phyloP scores from a whole-genome alignment of 1,140 invertebrate species.

The Sinella curviseta region DNA sequence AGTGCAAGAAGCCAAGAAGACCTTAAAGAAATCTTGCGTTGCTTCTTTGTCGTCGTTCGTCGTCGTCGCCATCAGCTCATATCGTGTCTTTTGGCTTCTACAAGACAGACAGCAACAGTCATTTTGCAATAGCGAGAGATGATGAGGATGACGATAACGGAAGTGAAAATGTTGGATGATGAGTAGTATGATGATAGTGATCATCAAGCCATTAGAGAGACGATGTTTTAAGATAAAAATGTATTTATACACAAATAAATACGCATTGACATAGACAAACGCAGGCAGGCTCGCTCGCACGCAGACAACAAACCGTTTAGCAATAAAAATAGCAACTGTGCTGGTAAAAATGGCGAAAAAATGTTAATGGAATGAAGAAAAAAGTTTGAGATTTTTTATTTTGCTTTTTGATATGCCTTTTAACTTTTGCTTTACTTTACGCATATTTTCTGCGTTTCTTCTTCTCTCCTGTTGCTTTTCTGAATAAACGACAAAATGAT shows the following conservation, averaged over 20 bases:
- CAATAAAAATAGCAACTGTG: not conserved
- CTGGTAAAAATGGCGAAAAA: not conserved
- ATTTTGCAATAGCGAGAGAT: not conserved
- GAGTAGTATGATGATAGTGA: not conserved
- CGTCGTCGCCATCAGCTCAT: not conserved
- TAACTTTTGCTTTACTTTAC: not conserved
- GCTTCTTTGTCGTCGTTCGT: not conserved
- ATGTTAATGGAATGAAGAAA: slow-evolving; percentile 11
- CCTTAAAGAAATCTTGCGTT: not conserved
- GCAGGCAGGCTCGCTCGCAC: not conserved
- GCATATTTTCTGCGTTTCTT: not conserved
- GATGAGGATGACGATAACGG: slow-evolving; percentile 1
- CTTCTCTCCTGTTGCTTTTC: slow-evolving; percentile 2
- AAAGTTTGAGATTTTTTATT: too few relatives aligned
- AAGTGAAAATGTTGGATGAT: slow-evolving; percentile 4
- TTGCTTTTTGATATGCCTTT: too few relatives aligned
- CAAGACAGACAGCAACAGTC: not conserved
- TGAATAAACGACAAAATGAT: not conserved
- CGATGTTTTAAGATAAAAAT: not conserved
- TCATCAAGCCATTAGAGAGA: not conserved
- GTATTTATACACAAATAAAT: not conserved
- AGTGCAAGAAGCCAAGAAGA: too few relatives aligned
- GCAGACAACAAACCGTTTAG: not conserved
- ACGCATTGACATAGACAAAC: not conserved
- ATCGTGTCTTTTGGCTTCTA: too few relatives aligned